Evolutionary conservation across 1,140 invertebrate genomes (phyloP), one percentile per base, ranked within the genome.

Genomic region (Odontomachus brunneus): DNA sequence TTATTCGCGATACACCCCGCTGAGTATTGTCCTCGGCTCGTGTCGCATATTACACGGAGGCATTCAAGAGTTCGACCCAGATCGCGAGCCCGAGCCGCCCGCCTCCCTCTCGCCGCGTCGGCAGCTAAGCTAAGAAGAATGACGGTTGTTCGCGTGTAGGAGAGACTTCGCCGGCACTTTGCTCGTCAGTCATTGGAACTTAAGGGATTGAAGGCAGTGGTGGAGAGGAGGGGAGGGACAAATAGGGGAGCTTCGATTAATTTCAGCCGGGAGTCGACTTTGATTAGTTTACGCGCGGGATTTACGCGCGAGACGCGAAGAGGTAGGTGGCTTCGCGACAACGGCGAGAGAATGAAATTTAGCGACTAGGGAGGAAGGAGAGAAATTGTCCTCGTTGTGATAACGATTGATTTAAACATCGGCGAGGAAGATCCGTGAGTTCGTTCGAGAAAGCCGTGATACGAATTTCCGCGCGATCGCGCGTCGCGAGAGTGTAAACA

Each of bases 191-290:
- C 51, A 67, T 76, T 71, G 33, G 19, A 80, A 69, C 55, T 57
- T 78, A 55, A 44, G 29, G 17, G 14, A 57, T 55, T 44, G 15
- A 76, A 66, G n/a, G 22, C n/a, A n/a, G n/a, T n/a, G n/a, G n/a
- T n/a, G n/a, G n/a, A n/a, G 38, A 33, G 60, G 7, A 24, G 33
- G 24, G 33, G 15, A 44, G 17, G 49, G 19, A 17, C 38, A 53
- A 66, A 62, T 15, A 66, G 51, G 44, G 24, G 4, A 7, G n/a
- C 33, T 22, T 78, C n/a, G 69, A 78, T 78, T 57, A 78, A 78
- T 78, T 78, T 78, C 26, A 76, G 14, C 15, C 2, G 60, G 59
- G 44, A 29, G 38, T 65, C 38, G 19, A 22, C 19, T 66, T 65
- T 76, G 24, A 76, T 76, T 65, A 29, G 33, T 65, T 66, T 38